Base-by-base conservation (phyloP, 1,140 invertebrate species). In the Drosophila suzukii region DNA sequence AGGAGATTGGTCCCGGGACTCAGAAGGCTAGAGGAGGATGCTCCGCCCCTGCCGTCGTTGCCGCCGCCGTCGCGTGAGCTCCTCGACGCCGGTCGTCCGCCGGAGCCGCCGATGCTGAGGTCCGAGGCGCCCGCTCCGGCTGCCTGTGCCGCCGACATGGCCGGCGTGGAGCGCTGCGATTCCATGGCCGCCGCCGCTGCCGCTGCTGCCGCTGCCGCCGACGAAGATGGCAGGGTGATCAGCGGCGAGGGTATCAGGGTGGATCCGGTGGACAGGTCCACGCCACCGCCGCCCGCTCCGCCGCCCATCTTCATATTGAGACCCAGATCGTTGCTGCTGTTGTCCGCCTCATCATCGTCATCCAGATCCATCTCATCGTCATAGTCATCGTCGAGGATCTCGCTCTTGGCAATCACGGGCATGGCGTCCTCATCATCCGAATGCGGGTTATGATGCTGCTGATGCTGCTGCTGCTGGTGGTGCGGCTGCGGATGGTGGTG, bases 1-100 rank as follows among this genome's bases (percentile, higher is more conserved):
- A 96, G 95, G 78, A 97, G 93, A 57, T 96, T 96, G 96, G 97
- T 32, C 95, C 95, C 51, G 44, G 81, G 91, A 81, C 83, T 91
- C 56, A 90, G 49, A 6, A 83, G 78, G 36, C 76, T 91, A 50
- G 63, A 53, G 56, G 71, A 51, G 24, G 46, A 68, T 12, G 60
- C 36, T 32, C 59, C 63, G 8, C 58, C 58, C 32, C 75, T 49
- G 32, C 63, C 63, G 3, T 81, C 75, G 24, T 58, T 72, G 17
- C 63, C 61, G 49, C 51, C 74, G 59, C 83, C 83, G 34, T 86
- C 90, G 12, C 90, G 83, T 0, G 91, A 89, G 44, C 89, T 88
- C 13, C 91, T 72, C 2, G 91, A 92, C 39, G 88, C 63, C 4
- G 91, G 88, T 17, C 91, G 79, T 15, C 78, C 50, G 76, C 71